Percentiles rank a stretch among this genome's conserved stretches.
Evolutionary conservation across 2,113 vertebrate genomes (phyloP).

Genomic region (Dipodomys merriami): DNA sequence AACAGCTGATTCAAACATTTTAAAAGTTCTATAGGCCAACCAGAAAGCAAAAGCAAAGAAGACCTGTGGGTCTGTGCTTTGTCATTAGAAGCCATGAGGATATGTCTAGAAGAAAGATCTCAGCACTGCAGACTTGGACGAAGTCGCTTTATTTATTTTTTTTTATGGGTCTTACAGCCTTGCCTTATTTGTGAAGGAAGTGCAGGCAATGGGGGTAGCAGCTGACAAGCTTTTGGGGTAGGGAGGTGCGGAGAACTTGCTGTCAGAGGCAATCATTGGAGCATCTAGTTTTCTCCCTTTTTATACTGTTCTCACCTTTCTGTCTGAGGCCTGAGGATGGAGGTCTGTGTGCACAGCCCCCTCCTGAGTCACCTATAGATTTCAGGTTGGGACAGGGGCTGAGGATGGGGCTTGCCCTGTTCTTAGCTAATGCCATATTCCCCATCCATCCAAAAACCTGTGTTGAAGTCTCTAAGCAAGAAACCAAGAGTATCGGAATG

Average conservation of each 20-base stretch:
- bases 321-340: neutral
- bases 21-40: neutral
- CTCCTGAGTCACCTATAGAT: neutral
- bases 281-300: neutral
- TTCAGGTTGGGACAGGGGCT: neutral
- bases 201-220: no score
- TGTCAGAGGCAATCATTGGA: neutral
- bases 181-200: neutral
- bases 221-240: no score
- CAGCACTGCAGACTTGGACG: neutral
- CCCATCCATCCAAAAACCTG: neutral
- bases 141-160: slow-evolving; percentile 65
- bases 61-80: neutral
- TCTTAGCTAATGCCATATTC: neutral
- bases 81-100: neutral
- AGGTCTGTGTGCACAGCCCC: neutral
- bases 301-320: neutral
- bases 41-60: neutral
- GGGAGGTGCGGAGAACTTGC: no score
- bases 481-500: neutral
- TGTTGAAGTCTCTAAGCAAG: neutral
- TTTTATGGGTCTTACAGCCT: neutral
- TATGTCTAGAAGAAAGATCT: slow-evolving; percentile 45
- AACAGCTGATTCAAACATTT: neutral
- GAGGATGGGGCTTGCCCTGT: neutral